phyloP scores from a whole-genome alignment of 2,113 vertebrate species.

The Grantiella picta region DNA sequence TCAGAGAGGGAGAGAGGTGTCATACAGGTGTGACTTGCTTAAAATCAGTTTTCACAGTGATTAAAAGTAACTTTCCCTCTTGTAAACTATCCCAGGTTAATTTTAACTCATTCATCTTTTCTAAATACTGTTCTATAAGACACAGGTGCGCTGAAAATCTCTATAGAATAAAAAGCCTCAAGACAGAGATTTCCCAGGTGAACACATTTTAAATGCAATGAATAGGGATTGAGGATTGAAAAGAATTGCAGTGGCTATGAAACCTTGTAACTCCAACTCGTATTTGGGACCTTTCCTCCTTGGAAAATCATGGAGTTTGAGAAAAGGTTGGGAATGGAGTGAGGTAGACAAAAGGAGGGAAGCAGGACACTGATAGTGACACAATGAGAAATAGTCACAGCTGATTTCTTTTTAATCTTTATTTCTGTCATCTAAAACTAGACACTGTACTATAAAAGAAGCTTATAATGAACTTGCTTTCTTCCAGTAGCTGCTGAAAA shows the following conservation, averaged over 20 bases:
- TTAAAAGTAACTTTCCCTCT: background rate
- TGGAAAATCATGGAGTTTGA: background rate
- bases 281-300: background rate
- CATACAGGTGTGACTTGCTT: background rate
- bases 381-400: background rate
- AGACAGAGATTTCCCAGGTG: background rate
- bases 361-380: background rate
- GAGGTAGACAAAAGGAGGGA: background rate
- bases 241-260: background rate
- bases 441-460: background rate
- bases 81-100: background rate
- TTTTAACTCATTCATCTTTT: background rate
- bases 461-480: background rate
- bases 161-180: background rate
- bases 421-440: background rate
- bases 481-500: background rate
- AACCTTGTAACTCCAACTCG: background rate
- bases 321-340: background rate
- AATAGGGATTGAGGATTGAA: background rate
- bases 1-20: background rate
- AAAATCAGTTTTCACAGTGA: background rate
- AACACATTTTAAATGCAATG: background rate
- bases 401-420: background rate
- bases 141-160: background rate
- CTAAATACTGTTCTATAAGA: background rate